phyloP scores from a whole-genome alignment of 1,140 invertebrate genomes.

The Drosophila watanabei region DNA sequence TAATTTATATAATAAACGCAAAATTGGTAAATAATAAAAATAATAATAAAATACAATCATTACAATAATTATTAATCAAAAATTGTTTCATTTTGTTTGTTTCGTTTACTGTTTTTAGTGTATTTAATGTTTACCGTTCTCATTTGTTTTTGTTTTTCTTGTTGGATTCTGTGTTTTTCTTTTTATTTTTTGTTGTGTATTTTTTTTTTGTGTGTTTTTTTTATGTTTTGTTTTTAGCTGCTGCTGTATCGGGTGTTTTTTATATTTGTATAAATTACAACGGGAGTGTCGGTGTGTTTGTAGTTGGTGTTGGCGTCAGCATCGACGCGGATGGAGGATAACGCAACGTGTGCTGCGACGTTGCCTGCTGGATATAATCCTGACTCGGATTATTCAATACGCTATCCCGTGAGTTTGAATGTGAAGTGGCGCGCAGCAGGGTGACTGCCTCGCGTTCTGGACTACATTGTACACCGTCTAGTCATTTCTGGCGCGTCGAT shows the following conservation, averaged over 20 bases:
- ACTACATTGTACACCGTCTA: conserved; percentile 86
- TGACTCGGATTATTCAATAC: conserved; percentile 87
- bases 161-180: conserved; percentile 30
- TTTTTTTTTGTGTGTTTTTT: conserved; percentile 29
- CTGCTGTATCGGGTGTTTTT: conserved; percentile 27
- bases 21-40: conserved; percentile 85
- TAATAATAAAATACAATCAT: conserved; percentile 81
- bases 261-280: conserved; percentile 84
- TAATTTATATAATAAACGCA: conserved; percentile 85
- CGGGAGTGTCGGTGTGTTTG: conserved; percentile 86
- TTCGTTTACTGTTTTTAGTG: conserved; percentile 61
- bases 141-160: conserved; percentile 35
- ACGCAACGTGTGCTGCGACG: conserved; percentile 86
- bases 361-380: conserved; percentile 86
- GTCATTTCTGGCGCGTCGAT: conserved; percentile 86
- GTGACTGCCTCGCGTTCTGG: conserved; percentile 90
- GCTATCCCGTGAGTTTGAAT: conserved; percentile 89
- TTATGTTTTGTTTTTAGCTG: conserved; percentile 40
- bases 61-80: conserved; percentile 65
- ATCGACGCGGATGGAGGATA: conserved; percentile 86
- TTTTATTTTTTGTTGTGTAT: conserved; percentile 13
- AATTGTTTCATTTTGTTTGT: conserved; percentile 62
- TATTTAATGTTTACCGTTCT: conserved; percentile 50
- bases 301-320: conserved; percentile 86
- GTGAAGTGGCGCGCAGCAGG: conserved; percentile 89